Evolutionary conservation across 2,113 vertebrate genomes (phyloP), one percentile per base, ranked within the genome.

Genomic region (Burhinus bistriatus): DNA sequence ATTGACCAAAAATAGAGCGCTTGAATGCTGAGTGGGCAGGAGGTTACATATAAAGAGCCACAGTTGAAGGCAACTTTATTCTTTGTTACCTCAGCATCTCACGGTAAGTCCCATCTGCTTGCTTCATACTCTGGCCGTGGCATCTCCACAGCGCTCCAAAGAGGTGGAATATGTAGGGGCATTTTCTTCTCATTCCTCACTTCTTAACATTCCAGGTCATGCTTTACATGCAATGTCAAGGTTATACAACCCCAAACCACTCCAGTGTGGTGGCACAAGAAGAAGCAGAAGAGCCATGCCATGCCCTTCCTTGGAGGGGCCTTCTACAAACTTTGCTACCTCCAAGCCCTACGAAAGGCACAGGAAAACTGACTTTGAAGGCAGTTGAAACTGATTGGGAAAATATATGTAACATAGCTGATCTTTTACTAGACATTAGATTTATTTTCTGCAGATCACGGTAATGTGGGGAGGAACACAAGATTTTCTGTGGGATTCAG

Each of bases 1-100:
- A 96, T 97, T 97, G 92, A 95, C 95, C 96, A 96, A 96, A 97
- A 97, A 97, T 97, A 97, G 95, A 96, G 89, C 4, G 1, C 72
- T 94, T 27, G 30, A 96, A 58, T 80, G 91, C 91, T 94, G 81
- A 6, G 88, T 97, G 91, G 92, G 95, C 95, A 97, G 95, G 32
- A 94, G 59, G 26, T 62, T 72, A 80, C 4, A 40, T 95, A 95
- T 97, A 96, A 97, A 97, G 85, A 62, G 76, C 64, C 30, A 34
- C 70, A 70, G 70, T 75, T 64, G 81, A 93, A 84, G 69, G 78
- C 49, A 69, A 38, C 36, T 51, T 95, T n/a, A 85, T 40, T 87
- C 72, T 92, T 79, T 92, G 81, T 52, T 76, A 86, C 76, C 72
- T 95, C 71, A 90, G 84, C 91, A 94, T 92, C 64, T 90, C 93